Conservation (phyloP, 2,888 invertebrate genomes). For the Lumbricus terrestris region DNA sequence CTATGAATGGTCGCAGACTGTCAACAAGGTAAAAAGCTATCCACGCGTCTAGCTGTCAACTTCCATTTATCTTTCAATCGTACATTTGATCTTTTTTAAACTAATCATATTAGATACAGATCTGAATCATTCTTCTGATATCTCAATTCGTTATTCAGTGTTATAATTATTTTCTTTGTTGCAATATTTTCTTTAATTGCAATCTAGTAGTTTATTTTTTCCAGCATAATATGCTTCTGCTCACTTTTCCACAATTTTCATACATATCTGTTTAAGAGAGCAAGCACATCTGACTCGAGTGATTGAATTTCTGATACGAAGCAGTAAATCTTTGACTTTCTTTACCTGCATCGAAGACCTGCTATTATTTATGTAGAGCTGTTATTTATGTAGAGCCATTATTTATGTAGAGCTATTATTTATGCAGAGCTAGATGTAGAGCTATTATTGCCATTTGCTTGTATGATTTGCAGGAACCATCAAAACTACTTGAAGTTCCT, state of each 20-base stretch:
- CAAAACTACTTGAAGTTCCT: slow-evolving; percentile 66
- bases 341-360: background rate
- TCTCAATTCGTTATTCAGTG: background rate
- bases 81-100: background rate
- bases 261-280: background rate
- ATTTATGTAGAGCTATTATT: too few species aligned
- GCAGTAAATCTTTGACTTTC: background rate
- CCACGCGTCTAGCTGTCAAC: background rate
- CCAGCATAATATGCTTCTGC: background rate
- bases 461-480: slow-evolving; percentile 51
- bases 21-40: slow-evolving; percentile 48
- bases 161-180: background rate
- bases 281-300: too few species aligned
- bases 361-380: background rate
- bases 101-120: background rate
- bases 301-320: background rate
- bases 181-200: too few species aligned
- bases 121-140: background rate
- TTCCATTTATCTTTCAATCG: background rate
- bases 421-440: background rate
- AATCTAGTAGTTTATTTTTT: background rate
- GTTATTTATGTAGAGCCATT: too few species aligned
- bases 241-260: background rate
- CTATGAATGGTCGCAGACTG: slow-evolving; percentile 58
- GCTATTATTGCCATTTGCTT: background rate